Conservation (phyloP, 2,888 invertebrate species). For the Polyommatus icarus region DNA sequence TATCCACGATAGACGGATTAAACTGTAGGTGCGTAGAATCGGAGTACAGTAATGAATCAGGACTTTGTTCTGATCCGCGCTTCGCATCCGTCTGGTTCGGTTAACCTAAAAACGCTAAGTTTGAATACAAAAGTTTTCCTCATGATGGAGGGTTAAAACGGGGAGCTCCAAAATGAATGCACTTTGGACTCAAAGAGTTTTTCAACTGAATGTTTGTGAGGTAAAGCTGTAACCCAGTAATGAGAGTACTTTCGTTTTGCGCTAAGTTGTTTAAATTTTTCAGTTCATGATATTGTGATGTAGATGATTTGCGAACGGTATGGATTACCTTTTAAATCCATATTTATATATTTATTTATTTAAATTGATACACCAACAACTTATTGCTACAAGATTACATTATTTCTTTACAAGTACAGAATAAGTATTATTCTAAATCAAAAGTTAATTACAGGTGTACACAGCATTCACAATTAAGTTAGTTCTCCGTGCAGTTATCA, state of each 20-base stretch:
- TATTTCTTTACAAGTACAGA: no score
- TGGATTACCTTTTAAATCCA: no score
- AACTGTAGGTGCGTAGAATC: neutral
- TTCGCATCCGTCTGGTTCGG: constrained; percentile 20
- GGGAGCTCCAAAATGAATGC: constrained; percentile 27
- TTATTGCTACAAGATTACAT: no score
- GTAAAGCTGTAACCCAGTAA: constrained; percentile 26
- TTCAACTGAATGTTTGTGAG: constrained; percentile 23
- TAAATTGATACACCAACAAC: no score
- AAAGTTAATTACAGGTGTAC: no score
- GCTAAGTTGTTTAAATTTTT: neutral
- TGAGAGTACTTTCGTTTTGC: constrained; percentile 10
- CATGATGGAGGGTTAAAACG: constrained; percentile 25
- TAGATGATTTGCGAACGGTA: no score
- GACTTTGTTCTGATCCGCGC: neutral
- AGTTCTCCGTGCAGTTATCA: no score
- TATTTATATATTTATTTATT: no score
- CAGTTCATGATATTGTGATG: no score
- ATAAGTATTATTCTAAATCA: no score
- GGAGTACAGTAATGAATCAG: neutral
- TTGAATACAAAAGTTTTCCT: constrained; percentile 29
- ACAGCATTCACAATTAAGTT: no score
- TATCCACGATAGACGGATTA: no score
- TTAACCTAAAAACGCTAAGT: constrained; percentile 28
- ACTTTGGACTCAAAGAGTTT: constrained; percentile 29